Conservation (phyloP, 2,113 vertebrate species). For the Zapus hudsonius region DNA sequence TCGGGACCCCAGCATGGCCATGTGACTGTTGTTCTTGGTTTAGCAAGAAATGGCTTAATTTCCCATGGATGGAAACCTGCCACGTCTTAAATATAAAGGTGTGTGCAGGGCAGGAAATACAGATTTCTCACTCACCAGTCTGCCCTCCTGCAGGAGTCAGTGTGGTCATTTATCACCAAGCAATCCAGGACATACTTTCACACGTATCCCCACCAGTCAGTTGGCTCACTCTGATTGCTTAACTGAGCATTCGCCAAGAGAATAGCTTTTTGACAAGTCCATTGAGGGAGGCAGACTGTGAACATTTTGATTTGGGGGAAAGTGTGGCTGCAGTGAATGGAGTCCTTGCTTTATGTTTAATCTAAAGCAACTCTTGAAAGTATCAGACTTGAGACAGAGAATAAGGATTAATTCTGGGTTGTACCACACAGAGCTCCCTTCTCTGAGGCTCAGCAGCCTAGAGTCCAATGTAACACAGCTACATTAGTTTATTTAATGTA, state of each 20-base stretch:
- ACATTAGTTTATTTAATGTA: too few relatives aligned
- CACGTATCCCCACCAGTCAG: background rate
- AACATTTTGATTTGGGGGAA: background rate
- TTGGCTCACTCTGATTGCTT: background rate
- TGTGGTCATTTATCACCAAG: too few relatives aligned
- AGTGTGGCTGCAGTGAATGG: background rate
- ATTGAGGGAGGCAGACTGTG: background rate
- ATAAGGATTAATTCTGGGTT: background rate
- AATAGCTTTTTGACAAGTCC: slow-evolving; percentile 24
- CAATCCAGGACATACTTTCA: background rate
- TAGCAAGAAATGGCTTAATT: slow-evolving; percentile 45
- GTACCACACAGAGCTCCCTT: background rate
- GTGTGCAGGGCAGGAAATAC: background rate
- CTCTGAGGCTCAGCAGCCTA: background rate
- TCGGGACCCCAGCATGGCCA: background rate
- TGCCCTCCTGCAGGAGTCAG: background rate
- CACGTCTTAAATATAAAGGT: background rate
- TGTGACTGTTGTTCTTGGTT: background rate
- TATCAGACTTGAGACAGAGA: slow-evolving; percentile 15
- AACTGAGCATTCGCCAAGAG: background rate
- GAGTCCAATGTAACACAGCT: too few relatives aligned
- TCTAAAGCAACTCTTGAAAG: background rate
- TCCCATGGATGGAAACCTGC: background rate
- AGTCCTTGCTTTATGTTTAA: slow-evolving; percentile 6
- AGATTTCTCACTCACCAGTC: background rate